Conservation (phyloP, 2,113 vertebrate genomes). For the Bettongia penicillata region DNA sequence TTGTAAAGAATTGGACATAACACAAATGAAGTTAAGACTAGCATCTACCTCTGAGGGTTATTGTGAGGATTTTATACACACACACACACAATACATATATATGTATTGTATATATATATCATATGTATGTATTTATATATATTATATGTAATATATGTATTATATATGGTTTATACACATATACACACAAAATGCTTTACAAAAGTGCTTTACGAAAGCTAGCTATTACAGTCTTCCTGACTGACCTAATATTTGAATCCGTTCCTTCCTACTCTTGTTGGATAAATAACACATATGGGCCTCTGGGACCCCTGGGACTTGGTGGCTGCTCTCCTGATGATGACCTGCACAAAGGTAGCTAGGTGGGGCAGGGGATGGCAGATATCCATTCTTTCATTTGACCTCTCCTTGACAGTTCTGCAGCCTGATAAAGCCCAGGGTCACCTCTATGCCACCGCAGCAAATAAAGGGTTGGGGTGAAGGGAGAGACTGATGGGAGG, state of each 20-base stretch:
- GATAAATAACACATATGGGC: too few species aligned
- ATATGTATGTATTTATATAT: too few species aligned
- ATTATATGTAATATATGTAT: too few species aligned
- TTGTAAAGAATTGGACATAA: background rate
- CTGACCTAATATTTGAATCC: constrained; percentile 21
- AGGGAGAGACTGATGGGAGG: background rate
- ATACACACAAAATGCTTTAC: too few species aligned
- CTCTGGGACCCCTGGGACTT: background rate
- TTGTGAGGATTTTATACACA: too few species aligned
- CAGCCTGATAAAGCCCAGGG: background rate
- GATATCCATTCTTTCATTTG: background rate
- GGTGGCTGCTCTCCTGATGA: background rate
- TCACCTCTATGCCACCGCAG: background rate
- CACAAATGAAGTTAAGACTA: background rate
- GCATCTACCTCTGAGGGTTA: rapidly evolving
- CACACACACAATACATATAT: too few species aligned
- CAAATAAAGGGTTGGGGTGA: background rate
- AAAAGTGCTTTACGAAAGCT: background rate
- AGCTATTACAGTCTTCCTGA: background rate
- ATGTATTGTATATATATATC: too few species aligned
- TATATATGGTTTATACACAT: too few species aligned
- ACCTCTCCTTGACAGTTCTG: background rate
- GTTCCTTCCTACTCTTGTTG: background rate
- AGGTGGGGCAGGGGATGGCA: background rate
- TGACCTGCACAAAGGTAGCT: background rate